These are phyloP conservation scores for Camponotus pennsylvanicus DNA, from an alignment of 1,140 invertebrate species.

Conservation along the genomic window DNA sequence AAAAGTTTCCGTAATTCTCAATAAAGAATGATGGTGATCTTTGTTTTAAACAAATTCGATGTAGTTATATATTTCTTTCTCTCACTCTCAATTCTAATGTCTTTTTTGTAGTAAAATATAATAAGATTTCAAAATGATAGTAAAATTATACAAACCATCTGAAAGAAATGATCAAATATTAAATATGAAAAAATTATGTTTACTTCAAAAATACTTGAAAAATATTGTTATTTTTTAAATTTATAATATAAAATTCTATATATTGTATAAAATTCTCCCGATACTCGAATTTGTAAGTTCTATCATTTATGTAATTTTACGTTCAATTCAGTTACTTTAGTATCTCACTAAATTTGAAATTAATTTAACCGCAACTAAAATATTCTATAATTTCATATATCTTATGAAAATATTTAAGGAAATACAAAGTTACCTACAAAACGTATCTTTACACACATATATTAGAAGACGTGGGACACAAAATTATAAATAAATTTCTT, in stretches of 20 bases:
- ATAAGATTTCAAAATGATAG: not conserved
- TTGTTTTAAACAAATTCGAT: constrained; percentile 28
- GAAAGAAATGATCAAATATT: not conserved
- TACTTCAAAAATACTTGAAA: not conserved
- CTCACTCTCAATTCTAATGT: not conserved
- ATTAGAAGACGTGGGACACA: not conserved
- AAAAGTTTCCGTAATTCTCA: constrained; percentile 15
- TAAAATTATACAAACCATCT: not conserved
- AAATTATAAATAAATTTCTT: not conserved
- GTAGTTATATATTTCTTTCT: not conserved
- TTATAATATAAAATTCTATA: not conserved
- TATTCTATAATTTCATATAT: too few relatives aligned
- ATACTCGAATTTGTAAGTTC: not conserved
- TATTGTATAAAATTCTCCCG: not conserved
- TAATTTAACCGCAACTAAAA: not conserved
- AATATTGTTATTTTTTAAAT: not conserved
- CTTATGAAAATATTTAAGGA: too few relatives aligned
- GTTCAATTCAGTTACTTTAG: not conserved
- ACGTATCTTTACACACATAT: too few relatives aligned
- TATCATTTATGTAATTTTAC: not conserved
- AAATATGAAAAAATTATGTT: not conserved
- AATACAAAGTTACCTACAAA: too few relatives aligned
- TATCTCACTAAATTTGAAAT: too few relatives aligned
- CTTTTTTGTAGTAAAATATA: not conserved
- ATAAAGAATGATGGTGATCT: constrained; percentile 44